Base-by-base conservation (phyloP, 2,888 invertebrate species). In the Agrotis ipsilon region DNA sequence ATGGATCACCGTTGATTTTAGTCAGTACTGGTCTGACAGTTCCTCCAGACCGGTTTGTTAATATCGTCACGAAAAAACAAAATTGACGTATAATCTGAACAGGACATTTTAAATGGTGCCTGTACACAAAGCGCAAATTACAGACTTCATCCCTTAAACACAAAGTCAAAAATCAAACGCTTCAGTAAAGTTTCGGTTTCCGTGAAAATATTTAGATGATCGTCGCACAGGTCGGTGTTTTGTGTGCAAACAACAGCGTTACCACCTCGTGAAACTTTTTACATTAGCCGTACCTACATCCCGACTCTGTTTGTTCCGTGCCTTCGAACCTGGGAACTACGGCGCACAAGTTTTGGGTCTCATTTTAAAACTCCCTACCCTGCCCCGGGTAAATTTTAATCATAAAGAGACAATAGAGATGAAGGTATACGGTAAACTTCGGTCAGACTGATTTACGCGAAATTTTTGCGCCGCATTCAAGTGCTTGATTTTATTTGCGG, bases 401-500 rank as follows among this genome's bases (percentile, higher is more conserved):
- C 91, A 92, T 93, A 93, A 92, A 93, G 90, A 93, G 92, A 94
- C 94, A 94, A 94, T 92, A 92, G 91, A 91, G 90, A 88, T 88
- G 86, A 89, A 90, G 88, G 89, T 90, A 88, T 89, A 91, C 88
- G 90, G 77, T 55, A 85, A 93, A 93, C 87, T 94, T 93, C 90
- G 59, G 75, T 81, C 83, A 82, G 86, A 82, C 87, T 92, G 90
- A 93, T 93, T 91, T 92, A 90, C 88, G 88, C 74, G 86, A 82
- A 82, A 84, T 91, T 92, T 92, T 90, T 88, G 82, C 72, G 60
- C 64, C 70, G 68, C 66, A 86, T 85, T 84, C 78, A 82, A 81
- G 77, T 77, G 73, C 68, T 74, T 80, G 76, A 87, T 87, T 87
- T 85, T 87, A 86, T 86, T 87, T 87, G 82, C 75, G 78, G 78